Base-by-base conservation (phyloP, 2,888 invertebrate genomes). In the Syrphus vitripennis region DNA sequence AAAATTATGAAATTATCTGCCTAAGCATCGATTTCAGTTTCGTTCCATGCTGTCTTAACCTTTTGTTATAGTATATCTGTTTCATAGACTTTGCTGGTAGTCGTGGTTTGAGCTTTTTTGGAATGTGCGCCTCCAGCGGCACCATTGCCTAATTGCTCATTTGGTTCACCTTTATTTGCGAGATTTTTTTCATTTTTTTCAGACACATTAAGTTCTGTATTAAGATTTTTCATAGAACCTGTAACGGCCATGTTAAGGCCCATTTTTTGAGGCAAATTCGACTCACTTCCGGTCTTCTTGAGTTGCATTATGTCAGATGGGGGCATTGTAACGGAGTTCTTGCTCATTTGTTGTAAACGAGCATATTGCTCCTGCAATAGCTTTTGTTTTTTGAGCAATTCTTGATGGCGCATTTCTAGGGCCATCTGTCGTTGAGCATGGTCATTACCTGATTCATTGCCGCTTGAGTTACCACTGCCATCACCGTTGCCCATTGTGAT, bases 341-440 rank as follows among this genome's bases (percentile, higher is more conserved):
- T 94, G 91, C 97, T 97, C 88, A 98, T 94, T 93, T 97, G 96
- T 91, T 98, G 98, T 80, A 98, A 93, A 24, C 98, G 94, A 19
- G 97, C 96, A 92, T 98, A 98, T 91, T 98, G 98, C 90, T 98
- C 98, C 91, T 98, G 98, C 21, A 98, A 93, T 19, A 97, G 96
- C 89, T 95, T 96, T 91, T 98, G 98, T 90, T 98, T 97, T 88
- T 96, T 95, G 14, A 98, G 93, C 26, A 98, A 93, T 90, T 98
- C 98, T 91, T 97, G 97, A 90, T 98, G 98, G 4, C 98, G 95
- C 90, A 96, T 96, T 90, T 98, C 98, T 69, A 98, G 93, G 67
- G 96, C 95, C 82, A 96, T 95, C 89, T 97, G 97, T 0, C 96
- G 94, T 87, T 94, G 94, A 19, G 93, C 93, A 55, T 95, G 95